Evolutionary conservation across 1,140 invertebrate genomes (phyloP), one percentile per base, ranked within the genome.

Genomic region (Brachionus plicatilis): DNA sequence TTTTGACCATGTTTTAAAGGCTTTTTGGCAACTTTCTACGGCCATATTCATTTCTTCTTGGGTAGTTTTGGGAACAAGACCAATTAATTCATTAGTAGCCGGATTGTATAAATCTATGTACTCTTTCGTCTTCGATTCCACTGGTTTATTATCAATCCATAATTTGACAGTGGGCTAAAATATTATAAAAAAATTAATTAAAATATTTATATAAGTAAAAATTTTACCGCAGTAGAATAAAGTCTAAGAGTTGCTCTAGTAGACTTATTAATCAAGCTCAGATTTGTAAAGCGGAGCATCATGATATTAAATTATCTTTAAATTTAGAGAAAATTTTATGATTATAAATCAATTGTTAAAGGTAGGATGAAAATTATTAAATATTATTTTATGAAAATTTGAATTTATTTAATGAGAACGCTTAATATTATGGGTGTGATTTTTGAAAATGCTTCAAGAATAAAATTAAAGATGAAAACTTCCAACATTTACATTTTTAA

Each of bases 61-160:
- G 0, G 97, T 99, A 11, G 93, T 91, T 90, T 97, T 94, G 83
- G 98, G 98, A 41, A 99, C 97, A 85, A 93, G 92, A 3, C 92
- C 92, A 20, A 94, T 90, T 2, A 94, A 90, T 87, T 92, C 91
- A 90, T 92, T 92, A 17, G 92, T 92, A 11, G 92, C 92, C 85
- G 96, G 97, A 90, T 99, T 94, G 85, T 95, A 94, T 1, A 99
- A 91, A 87, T 99, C 95, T 86, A 97, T 94, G 93, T 95, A 98
- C 87, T 97, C 93, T 12, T 90, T 93, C 2, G 95, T 92, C 89
- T 96, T 94, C 0, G 96, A 98, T 83, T 98, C 96, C 1, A 97
- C 92, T 90, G 95, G 96, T 90, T 97, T 93, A 84, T 96, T 96
- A 92, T 98, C 93, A 85, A 99, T 96, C 88, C 95, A 98, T 82